Evolutionary conservation across 2,888 invertebrate species (phyloP).

Genomic region (Lycaena phlaeas): DNA sequence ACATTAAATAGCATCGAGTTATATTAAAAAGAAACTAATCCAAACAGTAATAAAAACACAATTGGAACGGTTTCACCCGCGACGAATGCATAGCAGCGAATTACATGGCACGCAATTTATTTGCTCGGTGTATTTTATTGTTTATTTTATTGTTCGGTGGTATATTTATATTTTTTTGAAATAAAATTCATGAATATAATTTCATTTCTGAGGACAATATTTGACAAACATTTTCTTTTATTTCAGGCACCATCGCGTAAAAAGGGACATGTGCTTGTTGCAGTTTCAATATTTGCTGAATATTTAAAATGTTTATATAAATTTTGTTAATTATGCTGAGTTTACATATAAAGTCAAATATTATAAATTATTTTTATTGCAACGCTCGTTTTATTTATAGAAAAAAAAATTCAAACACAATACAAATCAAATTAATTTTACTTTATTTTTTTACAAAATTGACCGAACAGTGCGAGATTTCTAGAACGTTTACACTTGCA

Average conservation of each 20-base stretch:
- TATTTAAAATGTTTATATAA: constrained; percentile 67
- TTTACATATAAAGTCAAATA: constrained; percentile 69
- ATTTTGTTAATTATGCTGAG: constrained; percentile 69
- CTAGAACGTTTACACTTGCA: constrained; percentile 73
- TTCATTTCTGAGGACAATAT: no score
- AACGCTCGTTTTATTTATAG: constrained; percentile 36
- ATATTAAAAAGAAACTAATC: no score
- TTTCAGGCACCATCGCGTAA: constrained; percentile 41
- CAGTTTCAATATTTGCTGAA: constrained; percentile 68
- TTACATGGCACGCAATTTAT: no score
- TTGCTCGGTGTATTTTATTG: no score
- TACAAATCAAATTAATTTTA: constrained; percentile 59
- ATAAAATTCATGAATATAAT: no score
- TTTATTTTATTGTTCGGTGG: no score
- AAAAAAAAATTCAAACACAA: constrained; percentile 37
- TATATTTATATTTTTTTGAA: no score
- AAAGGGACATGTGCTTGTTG: constrained; percentile 62
- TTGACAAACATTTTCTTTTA: no score
- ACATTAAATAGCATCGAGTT: no score
- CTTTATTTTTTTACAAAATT: constrained; percentile 72
- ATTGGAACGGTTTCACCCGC: no score
- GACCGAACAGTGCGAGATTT: constrained; percentile 75
- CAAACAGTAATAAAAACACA: no score
- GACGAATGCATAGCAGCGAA: no score
- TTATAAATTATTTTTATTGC: constrained; percentile 72